Evolutionary conservation across 2,113 vertebrate genomes (phyloP).

Genomic region (Tachysurus vachellii): DNA sequence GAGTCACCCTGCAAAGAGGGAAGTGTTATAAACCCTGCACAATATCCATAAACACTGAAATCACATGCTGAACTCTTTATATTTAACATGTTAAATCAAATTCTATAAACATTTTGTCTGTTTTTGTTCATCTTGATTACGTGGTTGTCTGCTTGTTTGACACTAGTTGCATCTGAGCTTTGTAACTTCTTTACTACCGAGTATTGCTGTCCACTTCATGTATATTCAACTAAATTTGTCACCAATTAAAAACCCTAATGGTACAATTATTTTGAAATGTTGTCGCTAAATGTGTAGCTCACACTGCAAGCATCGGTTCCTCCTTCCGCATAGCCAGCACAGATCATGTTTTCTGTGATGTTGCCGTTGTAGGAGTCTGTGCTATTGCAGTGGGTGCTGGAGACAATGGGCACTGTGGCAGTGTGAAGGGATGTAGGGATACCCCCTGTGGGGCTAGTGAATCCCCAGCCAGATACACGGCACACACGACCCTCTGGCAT

Average conservation of each 20-base stretch:
- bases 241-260: background rate
- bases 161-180: background rate
- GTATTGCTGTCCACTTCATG: background rate
- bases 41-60: background rate
- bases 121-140: background rate
- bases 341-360: conserved; percentile 79
- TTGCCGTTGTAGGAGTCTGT: conserved; percentile 68
- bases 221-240: background rate
- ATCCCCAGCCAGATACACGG: conserved; percentile 80
- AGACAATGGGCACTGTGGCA: conserved; percentile 74
- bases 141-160: background rate
- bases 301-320: conserved; percentile 81
- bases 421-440: conserved; percentile 71
- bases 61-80: background rate
- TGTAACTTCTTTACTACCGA: background rate
- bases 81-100: background rate
- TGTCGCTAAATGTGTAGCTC: background rate
- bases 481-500: conserved; percentile 69
- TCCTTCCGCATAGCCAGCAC: conserved; percentile 73
- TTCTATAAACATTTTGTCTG: background rate
- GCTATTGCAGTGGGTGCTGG: conserved; percentile 70
- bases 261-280: background rate
- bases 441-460: conserved; percentile 61
- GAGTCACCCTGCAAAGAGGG: conserved; percentile 74
- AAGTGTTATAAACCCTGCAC: background rate